Evolutionary conservation across 2,888 invertebrate genomes (phyloP), one percentile per base, ranked within the genome.

Genomic region (Sepiola atlantica): DNA sequence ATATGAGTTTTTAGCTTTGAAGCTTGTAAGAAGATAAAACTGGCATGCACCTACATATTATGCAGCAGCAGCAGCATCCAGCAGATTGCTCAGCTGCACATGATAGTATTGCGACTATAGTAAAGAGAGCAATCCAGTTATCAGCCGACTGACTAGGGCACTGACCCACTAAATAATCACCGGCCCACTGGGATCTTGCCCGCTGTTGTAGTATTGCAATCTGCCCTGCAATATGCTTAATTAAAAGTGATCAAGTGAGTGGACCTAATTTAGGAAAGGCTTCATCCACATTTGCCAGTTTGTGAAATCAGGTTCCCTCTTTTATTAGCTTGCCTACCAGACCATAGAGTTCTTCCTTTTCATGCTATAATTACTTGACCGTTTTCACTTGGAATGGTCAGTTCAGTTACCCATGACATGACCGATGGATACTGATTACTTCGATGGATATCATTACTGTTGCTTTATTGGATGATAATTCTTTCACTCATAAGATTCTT

Each of bases 391-490:
- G 77, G n/a, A 77, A 77, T 32, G 77, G 32, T 77, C 32, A 77
- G 77, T n/a, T 77, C 77, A 77, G 77, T 32, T 77, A 77, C n/a
- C 77, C 77, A n/a, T 77, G 77, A 77, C 32, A 32, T 77, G n/a
- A n/a, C 77, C 32, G n/a, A 77, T 77, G 14, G 77, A 77, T 32
- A 77, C 77, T 77, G 77, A 77, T 77, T 77, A 77, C 77, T 77
- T 77, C 77, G 0, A 77, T n/a, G 77, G n/a, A 32, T 77, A n/a
- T 77, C 32, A 77, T 77, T 77, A 77, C 77, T 32, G 77, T n/a
- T 32, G n/a, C n/a, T 77, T 77, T 77, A 77, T 77, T 77, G 77
- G 77, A 77, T 77, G 77, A 77, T 77, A 77, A 77, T 77, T 77
- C 77, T n/a, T 77, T 61, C 32, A 4, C 77, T n/a, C n/a, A 16